Percentiles rank a stretch among this genome's conserved stretches.
Evolutionary conservation across 2,888 invertebrate species (phyloP).

Genomic region (Plutella xylostella): DNA sequence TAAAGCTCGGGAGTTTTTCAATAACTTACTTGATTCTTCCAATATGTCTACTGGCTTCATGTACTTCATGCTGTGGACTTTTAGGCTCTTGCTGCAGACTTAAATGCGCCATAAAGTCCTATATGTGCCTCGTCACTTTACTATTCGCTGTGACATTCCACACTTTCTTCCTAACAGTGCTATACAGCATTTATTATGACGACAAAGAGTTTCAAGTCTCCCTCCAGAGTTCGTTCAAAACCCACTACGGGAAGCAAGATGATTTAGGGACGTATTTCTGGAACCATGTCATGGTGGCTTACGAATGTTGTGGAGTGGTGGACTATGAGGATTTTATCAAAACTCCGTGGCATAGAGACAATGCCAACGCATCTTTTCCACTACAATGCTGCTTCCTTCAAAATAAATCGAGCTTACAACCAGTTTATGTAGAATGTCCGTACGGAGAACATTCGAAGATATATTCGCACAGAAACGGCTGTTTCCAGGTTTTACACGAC

Average conservation of each 20-base stretch:
- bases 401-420: slow-evolving; percentile 31
- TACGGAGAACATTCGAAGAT: slow-evolving; percentile 20
- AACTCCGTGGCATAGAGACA: slow-evolving; percentile 37
- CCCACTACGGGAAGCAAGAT: slow-evolving; percentile 42
- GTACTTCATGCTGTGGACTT: slow-evolving; percentile 54
- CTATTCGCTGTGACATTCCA: slow-evolving; percentile 35
- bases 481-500: slow-evolving; percentile 34
- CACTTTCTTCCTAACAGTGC: slow-evolving; percentile 43
- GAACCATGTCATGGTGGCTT: slow-evolving; percentile 46
- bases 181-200: slow-evolving; percentile 46
- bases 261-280: slow-evolving; percentile 43
- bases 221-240: slow-evolving; percentile 29
- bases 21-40: slow-evolving; percentile 42
- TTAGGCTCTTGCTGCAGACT: slow-evolving; percentile 49
- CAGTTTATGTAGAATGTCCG: slow-evolving; percentile 36
- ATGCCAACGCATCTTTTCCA: slow-evolving; percentile 35
- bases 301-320: slow-evolving; percentile 49
- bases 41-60: slow-evolving; percentile 32
- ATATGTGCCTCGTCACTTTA: slow-evolving; percentile 42
- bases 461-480: slow-evolving; percentile 35
- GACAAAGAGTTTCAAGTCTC: slow-evolving; percentile 32
- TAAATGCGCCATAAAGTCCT: slow-evolving; percentile 50
- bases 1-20: slow-evolving; percentile 45
- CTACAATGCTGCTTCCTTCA: slow-evolving; percentile 43
- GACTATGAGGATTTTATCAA: slow-evolving; percentile 38